Evolutionary conservation across 2,113 vertebrate genomes (phyloP).

Genomic region (Anhinga rufa): DNA sequence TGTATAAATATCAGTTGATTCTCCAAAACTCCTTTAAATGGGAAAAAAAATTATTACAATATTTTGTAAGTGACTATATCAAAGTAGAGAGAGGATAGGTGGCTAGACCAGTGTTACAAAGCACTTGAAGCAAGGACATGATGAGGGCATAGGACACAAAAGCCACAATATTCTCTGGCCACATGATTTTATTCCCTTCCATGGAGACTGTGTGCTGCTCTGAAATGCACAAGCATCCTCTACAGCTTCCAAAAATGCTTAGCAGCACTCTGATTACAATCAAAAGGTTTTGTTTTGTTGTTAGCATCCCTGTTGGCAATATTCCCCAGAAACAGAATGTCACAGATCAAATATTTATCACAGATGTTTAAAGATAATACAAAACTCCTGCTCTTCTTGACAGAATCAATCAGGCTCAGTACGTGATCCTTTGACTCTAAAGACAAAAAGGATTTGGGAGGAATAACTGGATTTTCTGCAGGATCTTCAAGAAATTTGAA

Average conservation of each 20-base stretch:
- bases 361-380: constrained; percentile 57
- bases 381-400: constrained; percentile 3
- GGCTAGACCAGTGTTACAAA: not conserved
- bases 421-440: not conserved
- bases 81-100: not conserved
- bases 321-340: not conserved
- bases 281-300: not conserved
- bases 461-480: not conserved
- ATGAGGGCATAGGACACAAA: not conserved
- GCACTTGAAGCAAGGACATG: not conserved
- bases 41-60: not conserved
- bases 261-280: not conserved
- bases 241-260: not conserved
- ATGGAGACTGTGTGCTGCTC: not conserved
- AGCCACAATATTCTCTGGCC: not conserved
- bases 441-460: not conserved
- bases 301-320: not conserved
- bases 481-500: not conserved
- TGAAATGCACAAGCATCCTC: not conserved
- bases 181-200: not conserved
- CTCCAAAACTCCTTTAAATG: not conserved
- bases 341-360: constrained; percentile 65
- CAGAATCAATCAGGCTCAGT: not conserved
- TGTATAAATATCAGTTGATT: not conserved
- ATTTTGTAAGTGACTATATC: not conserved